Percentiles rank a stretch among this genome's conserved stretches.
Conservation (phyloP, 2,113 vertebrate species). For the Bagarius yarrelli region DNA sequence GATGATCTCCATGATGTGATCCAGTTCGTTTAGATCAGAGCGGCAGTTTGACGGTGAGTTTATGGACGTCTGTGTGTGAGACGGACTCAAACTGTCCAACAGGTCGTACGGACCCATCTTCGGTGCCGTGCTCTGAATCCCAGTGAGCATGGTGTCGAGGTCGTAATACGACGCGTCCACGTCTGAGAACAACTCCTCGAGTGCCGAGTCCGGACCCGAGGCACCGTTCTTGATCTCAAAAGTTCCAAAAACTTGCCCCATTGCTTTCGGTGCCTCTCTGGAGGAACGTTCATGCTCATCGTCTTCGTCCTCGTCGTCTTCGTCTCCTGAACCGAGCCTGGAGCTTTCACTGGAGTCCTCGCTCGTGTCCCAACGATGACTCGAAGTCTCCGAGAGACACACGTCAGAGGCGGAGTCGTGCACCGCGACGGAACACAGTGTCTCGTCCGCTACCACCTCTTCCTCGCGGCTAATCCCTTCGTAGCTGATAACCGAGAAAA, state of each 20-base stretch:
- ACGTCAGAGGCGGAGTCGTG: conserved; percentile 64
- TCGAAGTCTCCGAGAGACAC: conserved; percentile 68
- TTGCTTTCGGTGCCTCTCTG: conserved; percentile 71
- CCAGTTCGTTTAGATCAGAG: conserved; percentile 92
- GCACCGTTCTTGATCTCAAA: conserved; percentile 85
- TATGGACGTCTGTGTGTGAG: conserved; percentile 71
- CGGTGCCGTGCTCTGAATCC: conserved; percentile 79
- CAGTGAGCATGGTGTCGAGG: conserved; percentile 91
- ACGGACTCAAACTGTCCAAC: conserved; percentile 80
- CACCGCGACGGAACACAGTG: conserved; percentile 63
- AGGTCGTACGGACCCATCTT: conserved; percentile 85
- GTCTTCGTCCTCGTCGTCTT: conserved; percentile 64
- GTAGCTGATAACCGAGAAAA: conserved; percentile 65
- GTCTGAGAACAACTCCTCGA: conserved; percentile 91
- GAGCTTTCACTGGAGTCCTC: conserved; percentile 63
- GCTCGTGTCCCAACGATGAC: conserved; percentile 80
- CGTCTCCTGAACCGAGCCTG: conserved; percentile 66
- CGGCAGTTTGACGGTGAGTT: conserved; percentile 82
- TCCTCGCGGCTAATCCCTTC: conserved; percentile 69
- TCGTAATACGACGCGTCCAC: conserved; percentile 91
- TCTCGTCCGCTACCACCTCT: conserved; percentile 71
- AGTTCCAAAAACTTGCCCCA: conserved; percentile 92
- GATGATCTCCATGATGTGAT: conserved; percentile 96
- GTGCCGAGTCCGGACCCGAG: conserved; percentile 71
- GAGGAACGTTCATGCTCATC: conserved; percentile 69